A percentile compares a stretch with the other conserved stretches of the same genome.
Conservation (phyloP, 2,797 vertebrate genomes). For the Phrynocephalus vlangalii region DNA sequence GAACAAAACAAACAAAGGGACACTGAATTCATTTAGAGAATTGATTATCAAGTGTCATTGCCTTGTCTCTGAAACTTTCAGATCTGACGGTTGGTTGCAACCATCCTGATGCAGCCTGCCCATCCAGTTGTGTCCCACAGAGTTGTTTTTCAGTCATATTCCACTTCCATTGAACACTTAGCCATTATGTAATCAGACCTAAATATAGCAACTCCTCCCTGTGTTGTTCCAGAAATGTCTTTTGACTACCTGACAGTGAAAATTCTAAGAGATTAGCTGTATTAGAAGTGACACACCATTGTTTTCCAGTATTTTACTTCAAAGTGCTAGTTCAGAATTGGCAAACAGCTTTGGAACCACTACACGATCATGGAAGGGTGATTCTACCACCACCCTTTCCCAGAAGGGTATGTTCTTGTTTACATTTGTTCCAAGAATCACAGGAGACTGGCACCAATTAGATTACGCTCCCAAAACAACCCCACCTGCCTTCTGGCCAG, state of each 20-base stretch:
- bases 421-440: background rate
- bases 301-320: background rate
- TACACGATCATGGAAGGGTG: too few species aligned
- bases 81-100: background rate
- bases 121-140: slow-evolving; percentile 5
- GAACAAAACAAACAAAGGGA: background rate
- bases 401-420: background rate
- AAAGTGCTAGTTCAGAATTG: background rate
- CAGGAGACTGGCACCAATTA: background rate
- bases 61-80: background rate
- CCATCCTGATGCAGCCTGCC: background rate
- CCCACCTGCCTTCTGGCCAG: background rate
- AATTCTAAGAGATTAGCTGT: slow-evolving; percentile 24
- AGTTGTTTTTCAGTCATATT: slow-evolving; percentile 8
- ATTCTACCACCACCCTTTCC: background rate
- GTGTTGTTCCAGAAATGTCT: slow-evolving; percentile 32
- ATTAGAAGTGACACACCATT: background rate
- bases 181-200: slow-evolving; percentile 2
- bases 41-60: background rate
- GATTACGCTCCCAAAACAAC: background rate
- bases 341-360: too few species aligned
- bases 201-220: background rate
- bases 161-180: slow-evolving; percentile 27
- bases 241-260: slow-evolving; percentile 15
- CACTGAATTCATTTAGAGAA: background rate